phyloP scores from a whole-genome alignment of 2,113 vertebrate species.

The Cyprinodon brontotheroides region DNA sequence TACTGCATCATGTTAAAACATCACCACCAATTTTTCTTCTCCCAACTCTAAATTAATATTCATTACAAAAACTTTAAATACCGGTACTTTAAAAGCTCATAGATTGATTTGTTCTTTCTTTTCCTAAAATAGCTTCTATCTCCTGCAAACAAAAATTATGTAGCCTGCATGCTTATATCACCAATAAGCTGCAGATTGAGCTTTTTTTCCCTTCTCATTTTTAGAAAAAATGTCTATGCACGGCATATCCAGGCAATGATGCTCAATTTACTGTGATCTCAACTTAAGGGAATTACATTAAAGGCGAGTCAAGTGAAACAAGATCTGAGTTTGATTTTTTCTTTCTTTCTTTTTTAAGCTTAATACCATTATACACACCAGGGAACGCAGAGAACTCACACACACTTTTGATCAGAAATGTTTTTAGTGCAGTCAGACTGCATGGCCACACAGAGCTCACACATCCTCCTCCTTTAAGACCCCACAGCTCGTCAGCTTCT shows the following conservation, averaged over 20 bases:
- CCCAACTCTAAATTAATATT: constrained; percentile 42
- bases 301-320: constrained; percentile 11
- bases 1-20: constrained; percentile 73
- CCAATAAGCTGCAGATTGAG: not conserved
- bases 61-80: constrained; percentile 12
- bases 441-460: constrained; percentile 13
- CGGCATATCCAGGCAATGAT: constrained; percentile 16
- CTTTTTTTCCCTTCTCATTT: not conserved
- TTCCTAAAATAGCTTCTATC: constrained; percentile 35
- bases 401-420: constrained; percentile 11
- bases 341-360: not conserved
- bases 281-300: constrained; percentile 35
- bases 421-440: constrained; percentile 4
- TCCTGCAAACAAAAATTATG: constrained; percentile 3
- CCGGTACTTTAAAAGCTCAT: constrained; percentile 20
- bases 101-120: constrained; percentile 47
- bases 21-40: constrained; percentile 53
- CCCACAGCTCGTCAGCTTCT: constrained; percentile 16
- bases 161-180: not conserved
- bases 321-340: constrained; percentile 20
- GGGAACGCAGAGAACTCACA: not conserved
- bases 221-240: not conserved
- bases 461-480: constrained; percentile 17
- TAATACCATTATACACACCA: constrained; percentile 2
- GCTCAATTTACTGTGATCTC: constrained; percentile 2